A percentile compares a stretch with the other conserved stretches of the same genome.
Conservation (phyloP, 2,888 invertebrate species). For the Epiblema foenella region DNA sequence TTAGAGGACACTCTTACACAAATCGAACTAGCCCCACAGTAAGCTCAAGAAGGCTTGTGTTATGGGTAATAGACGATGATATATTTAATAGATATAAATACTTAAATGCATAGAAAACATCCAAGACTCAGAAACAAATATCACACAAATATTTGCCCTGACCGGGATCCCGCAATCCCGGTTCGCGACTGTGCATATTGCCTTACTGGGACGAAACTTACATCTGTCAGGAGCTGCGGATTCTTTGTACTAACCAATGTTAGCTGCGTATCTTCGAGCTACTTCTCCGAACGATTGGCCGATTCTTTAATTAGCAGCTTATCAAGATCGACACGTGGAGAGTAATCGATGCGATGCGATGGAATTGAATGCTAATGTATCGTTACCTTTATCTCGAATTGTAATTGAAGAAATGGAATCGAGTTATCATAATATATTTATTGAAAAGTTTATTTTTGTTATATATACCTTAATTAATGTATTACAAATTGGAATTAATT, state of each 20-base stretch:
- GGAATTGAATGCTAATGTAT: constrained; percentile 68
- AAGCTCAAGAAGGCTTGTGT: too few species aligned
- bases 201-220: too few species aligned
- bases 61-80: too few species aligned
- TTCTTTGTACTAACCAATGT: constrained; percentile 10
- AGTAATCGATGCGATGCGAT: constrained; percentile 65
- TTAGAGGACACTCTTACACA: too few species aligned
- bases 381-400: constrained; percentile 57
- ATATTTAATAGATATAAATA: too few species aligned
- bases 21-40: too few species aligned
- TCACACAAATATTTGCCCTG: too few species aligned
- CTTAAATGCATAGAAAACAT: too few species aligned
- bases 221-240: background rate
- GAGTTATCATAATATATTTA: constrained; percentile 31
- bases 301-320: constrained; percentile 73
- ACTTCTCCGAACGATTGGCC: constrained; percentile 62
- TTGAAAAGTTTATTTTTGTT: constrained; percentile 12
- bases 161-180: too few species aligned
- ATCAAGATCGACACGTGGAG: constrained; percentile 71
- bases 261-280: constrained; percentile 32
- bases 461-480: background rate
- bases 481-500: background rate
- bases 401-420: constrained; percentile 55
- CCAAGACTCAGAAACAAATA: too few species aligned
- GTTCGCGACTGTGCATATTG: too few species aligned